phyloP scores from a whole-genome alignment of 2,797 vertebrate genomes.

The Xenentodon cancila region DNA sequence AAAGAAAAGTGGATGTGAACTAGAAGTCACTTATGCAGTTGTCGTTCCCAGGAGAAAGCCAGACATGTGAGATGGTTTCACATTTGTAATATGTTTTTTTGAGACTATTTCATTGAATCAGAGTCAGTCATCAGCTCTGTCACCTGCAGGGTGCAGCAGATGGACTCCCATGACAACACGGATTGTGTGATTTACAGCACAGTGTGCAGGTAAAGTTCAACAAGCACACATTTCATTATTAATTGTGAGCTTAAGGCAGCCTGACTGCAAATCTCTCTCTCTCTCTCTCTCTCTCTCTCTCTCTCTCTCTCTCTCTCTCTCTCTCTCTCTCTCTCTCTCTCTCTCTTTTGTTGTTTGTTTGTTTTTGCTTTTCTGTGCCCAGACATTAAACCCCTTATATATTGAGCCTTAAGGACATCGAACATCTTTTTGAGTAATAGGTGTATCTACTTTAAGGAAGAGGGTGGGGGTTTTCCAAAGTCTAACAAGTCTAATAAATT shows the following conservation, averaged over 20 bases:
- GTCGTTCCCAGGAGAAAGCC: constrained; percentile 7
- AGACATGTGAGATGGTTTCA: constrained; percentile 18
- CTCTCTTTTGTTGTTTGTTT: no score
- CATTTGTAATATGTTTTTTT: neutral
- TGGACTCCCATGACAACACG: neutral
- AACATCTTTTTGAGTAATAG: neutral
- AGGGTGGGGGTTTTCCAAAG: no score
- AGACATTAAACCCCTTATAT: neutral
- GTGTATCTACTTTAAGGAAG: no score
- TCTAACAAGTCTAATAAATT: no score
- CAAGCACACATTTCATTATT: constrained; percentile 1
- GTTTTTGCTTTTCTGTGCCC: constrained; percentile 16
- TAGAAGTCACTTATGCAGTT: constrained; percentile 4
- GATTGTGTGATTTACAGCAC: constrained; percentile 40
- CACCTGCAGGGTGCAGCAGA: constrained; percentile 32
- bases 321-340: no score
- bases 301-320: no score
- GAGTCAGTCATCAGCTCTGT: constrained; percentile 17
- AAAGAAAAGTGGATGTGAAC: neutral
- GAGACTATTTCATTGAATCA: neutral
- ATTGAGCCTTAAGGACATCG: neutral
- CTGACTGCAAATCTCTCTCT: neutral
- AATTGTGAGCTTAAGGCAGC: neutral
- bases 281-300: no score
- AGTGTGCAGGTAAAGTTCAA: constrained; percentile 44